These are phyloP conservation scores for Ochropleura leucogaster DNA, from an alignment of 2,888 invertebrate species.

Conservation along the genomic window DNA sequence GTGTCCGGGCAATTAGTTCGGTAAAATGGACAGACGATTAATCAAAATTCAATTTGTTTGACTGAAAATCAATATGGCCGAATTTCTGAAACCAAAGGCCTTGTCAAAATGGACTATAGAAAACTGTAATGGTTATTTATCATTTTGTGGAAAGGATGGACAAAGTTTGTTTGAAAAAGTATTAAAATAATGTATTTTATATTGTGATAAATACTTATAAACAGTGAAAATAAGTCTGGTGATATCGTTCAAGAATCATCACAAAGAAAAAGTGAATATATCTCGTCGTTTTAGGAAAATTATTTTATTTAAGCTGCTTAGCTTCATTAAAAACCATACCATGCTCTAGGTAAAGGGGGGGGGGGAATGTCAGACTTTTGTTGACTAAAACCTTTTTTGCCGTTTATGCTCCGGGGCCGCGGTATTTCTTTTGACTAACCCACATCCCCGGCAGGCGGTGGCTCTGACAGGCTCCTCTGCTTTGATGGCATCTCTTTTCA, in stretches of 20 bases:
- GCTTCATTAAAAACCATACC: too few relatives aligned
- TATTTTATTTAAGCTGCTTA: too few relatives aligned
- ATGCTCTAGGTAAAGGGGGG: too few relatives aligned
- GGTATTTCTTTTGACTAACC: too few relatives aligned
- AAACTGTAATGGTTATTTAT: constrained; percentile 1
- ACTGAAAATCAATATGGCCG: constrained; percentile 21
- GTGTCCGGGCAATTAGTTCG: constrained; percentile 41
- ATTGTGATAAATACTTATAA: too few relatives aligned
- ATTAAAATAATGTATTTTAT: neutral
- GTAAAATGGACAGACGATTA: constrained; percentile 51
- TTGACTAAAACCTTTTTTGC: too few relatives aligned
- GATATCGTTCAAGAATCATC: too few relatives aligned
- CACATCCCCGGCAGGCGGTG: too few relatives aligned
- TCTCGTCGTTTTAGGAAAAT: neutral
- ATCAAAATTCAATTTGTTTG: constrained; percentile 33
- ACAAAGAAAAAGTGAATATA: neutral
- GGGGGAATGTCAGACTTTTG: too few relatives aligned
- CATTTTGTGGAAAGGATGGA: neutral
- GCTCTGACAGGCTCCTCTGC: too few relatives aligned
- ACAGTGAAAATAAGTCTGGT: neutral
- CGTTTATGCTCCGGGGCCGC: too few relatives aligned
- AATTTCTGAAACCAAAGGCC: neutral
- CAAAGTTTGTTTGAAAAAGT: neutral
- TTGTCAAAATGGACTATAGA: neutral
- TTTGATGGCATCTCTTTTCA: too few relatives aligned